phyloP scores from a whole-genome alignment of 2,888 invertebrate species.

The Coelinius sp. region DNA sequence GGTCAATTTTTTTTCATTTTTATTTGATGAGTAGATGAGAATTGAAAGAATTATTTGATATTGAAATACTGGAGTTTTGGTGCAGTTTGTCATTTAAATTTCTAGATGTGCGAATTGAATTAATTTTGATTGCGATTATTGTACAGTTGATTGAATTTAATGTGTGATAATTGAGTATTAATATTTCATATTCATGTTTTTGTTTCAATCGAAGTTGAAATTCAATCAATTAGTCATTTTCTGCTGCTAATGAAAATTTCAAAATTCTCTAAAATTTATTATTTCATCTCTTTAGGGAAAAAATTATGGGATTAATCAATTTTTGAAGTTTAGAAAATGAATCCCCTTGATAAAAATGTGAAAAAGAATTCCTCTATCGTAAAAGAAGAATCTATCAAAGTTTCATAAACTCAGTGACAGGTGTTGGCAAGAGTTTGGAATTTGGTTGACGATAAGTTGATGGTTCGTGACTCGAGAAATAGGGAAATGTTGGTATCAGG shows the following conservation, averaged over 20 bases:
- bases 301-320: neutral
- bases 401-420: constrained; percentile 20
- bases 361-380: too few relatives aligned
- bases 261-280: neutral
- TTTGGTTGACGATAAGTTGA: neutral
- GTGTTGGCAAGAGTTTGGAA: constrained; percentile 7
- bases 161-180: neutral
- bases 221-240: too few relatives aligned
- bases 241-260: too few relatives aligned
- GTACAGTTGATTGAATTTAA: neutral
- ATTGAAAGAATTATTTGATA: neutral
- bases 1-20: neutral
- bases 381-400: neutral
- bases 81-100: too few relatives aligned
- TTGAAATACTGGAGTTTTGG: too few relatives aligned
- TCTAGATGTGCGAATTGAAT: neutral
- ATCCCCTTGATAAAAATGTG: neutral
- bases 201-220: neutral
- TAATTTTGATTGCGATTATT: neutral
- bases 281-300: neutral
- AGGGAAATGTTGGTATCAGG: constrained; percentile 8
- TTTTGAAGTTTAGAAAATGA: neutral
- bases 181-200: too few relatives aligned
- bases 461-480: neutral
- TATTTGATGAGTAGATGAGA: neutral